Base-by-base conservation (phyloP, 2,888 invertebrate species). In the Ornithoptera alexandrae region DNA sequence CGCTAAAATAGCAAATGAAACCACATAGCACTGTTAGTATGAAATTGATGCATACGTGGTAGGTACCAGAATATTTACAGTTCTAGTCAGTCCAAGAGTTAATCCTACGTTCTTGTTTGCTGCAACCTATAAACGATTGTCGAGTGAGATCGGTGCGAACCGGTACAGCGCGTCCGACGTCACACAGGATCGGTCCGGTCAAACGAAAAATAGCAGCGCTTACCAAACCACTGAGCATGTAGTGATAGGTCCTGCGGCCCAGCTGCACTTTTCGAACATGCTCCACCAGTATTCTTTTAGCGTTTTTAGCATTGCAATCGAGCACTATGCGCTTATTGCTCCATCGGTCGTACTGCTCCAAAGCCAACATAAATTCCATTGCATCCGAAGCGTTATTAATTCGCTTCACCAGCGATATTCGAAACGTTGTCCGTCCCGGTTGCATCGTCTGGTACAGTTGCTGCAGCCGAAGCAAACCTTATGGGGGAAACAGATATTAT, bases 401-500 rank as follows among this genome's bases (percentile, higher is more conserved):
- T 84, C 97, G 95, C 87, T 97, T 96, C 74, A 98, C 98, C 72
- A 97, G 95, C 79, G 96, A 95, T 78, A 98, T 96, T 90, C 96
- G 96, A 89, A 98, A 97, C 74, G 96, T 95, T 78, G 97, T 96
- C 82, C 95, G 96, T 65, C 97, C 96, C 6, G 97, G 97, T 75
- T 95, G 95, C 86, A 98, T 94, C 62, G 96, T 95, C 89, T 98
- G 97, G 88, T 98, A 98, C 77, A 98, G 96, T 89, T 98, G 97
- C 85, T 98, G 98, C 70, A 98, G 94, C 77, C 98, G 94, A 75
- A 98, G 93, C 75, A 98, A 93, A 79, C 98, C 98, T 98, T 90
- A 50, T 59, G 12, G 70, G 67, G 17, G 68, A 65, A 60, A 71
- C 57, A 66, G 66, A 62, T 20, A 18, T 62, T 39, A 61, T n/a